phyloP scores from a whole-genome alignment of 2,797 vertebrate species.

The Menidia menidia region DNA sequence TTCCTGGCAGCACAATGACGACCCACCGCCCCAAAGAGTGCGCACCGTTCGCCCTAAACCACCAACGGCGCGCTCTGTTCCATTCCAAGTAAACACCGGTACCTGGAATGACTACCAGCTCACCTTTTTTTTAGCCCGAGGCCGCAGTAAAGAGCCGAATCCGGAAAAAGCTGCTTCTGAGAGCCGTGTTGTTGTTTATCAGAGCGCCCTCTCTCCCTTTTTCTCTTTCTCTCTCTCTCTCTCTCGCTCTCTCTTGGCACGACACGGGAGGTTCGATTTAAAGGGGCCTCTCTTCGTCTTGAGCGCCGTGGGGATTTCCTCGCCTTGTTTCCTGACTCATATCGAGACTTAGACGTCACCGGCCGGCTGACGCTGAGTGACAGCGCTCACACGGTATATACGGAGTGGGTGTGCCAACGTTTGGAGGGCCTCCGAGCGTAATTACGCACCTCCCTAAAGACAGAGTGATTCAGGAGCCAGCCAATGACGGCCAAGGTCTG shows the following conservation, averaged over 20 bases:
- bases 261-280: constrained; percentile 68
- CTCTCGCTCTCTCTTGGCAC: constrained; percentile 38
- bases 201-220: constrained; percentile 29
- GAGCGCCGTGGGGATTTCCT: constrained; percentile 80
- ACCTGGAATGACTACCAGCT: constrained; percentile 6
- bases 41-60: not conserved
- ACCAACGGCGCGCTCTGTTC: not conserved
- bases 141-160: constrained; percentile 41
- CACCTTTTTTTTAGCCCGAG: constrained; percentile 24
- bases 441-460: constrained; percentile 45
- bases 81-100: not conserved
- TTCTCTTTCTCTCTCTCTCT: constrained; percentile 6
- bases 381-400: constrained; percentile 38
- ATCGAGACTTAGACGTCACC: constrained; percentile 56
- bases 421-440: constrained; percentile 36
- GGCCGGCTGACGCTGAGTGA: constrained; percentile 25
- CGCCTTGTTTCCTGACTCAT: constrained; percentile 56
- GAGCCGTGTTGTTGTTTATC: constrained; percentile 72
- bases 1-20: constrained; percentile 7
- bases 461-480: constrained; percentile 53
- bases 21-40: not conserved
- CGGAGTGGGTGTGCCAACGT: constrained; percentile 42
- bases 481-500: constrained; percentile 31
- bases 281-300: constrained; percentile 63
- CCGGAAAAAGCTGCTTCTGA: constrained; percentile 38